A percentile compares a stretch with the other conserved stretches of the same genome.
Conservation (phyloP, 2,113 vertebrate genomes). For the Typhlomys cinereus region DNA sequence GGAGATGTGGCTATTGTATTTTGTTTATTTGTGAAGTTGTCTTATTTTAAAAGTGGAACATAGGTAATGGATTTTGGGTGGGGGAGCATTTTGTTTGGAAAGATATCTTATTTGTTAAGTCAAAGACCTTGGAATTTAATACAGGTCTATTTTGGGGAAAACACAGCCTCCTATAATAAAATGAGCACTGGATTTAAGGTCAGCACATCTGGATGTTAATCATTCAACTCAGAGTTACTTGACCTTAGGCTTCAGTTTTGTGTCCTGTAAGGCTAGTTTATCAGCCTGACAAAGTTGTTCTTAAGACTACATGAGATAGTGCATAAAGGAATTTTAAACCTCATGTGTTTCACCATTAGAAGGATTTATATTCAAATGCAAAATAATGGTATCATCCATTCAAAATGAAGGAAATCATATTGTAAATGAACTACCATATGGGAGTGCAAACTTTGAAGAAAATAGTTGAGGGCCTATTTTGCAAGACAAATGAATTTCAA, state of each 20-base stretch:
- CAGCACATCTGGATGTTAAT: no score
- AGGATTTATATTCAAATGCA: not conserved
- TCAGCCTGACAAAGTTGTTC: not conserved
- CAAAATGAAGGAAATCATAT: not conserved
- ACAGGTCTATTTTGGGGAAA: not conserved
- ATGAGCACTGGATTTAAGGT: not conserved
- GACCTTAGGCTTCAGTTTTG: not conserved
- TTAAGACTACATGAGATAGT: not conserved
- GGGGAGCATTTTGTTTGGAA: conserved; percentile 24
- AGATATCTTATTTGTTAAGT: conserved; percentile 49
- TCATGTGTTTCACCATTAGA: not conserved
- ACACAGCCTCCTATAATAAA: not conserved
- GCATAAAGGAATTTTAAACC: not conserved
- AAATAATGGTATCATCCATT: not conserved
- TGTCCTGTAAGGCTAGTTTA: not conserved
- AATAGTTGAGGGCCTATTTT: not conserved
- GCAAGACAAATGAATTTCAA: not conserved
- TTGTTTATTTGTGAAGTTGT: not conserved
- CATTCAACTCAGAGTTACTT: no score
- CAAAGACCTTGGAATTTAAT: not conserved
- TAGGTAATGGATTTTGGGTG: not conserved
- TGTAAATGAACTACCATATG: not conserved
- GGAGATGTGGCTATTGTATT: not conserved
- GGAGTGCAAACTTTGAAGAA: not conserved
- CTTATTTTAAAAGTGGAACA: conserved; percentile 40